Evolutionary conservation across 1,140 invertebrate genomes (phyloP), one percentile per base, ranked within the genome.

Genomic region (Zeugodacus cucurbitae): DNA sequence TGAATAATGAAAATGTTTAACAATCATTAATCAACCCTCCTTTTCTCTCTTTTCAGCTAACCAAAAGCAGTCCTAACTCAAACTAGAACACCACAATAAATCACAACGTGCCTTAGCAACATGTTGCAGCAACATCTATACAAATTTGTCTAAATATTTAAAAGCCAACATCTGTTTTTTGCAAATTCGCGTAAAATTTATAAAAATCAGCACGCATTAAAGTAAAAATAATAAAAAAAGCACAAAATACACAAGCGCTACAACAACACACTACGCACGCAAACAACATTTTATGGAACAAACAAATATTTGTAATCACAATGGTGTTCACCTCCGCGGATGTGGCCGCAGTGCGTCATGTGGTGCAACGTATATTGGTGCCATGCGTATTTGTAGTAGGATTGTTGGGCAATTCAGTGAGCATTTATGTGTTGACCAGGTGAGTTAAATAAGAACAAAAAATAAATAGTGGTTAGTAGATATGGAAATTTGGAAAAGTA

Each of bases 381-480:
- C 96, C 96, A n/a, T 94, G 96, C 48, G 94, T 97, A 86, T 94
- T 96, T 89, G 93, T 95, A 88, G 94, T 96, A 87, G 96, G 96
- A 85, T 95, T 97, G 59, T 92, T 96, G 88, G 96, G 96, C 48
- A 97, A 97, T 91, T 93, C 95, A 57, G 93, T 97, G 57, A 96
- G 96, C 58, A 95, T 97, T 87, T 95, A 96, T 89, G 96, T 97
- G 87, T 94, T 97, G 87, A 97, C 96, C 89, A 94, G 96, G 94
- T 94, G 91, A 93, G 92, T 92, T 88, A 89, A 89, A 90, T 6
- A n/a, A 41, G 17, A n/a, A 20, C 17, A 32, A 37, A 87, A 41
- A 62, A 34, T 59, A 22, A 41, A 0, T 48, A 48, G 11, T 14
- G 48, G 22, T 34, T 87, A 64, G 10, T 58, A 58, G 29, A 62